These are phyloP conservation scores for cat (Felis catus) DNA, from an alignment of 2,113 vertebrate genomes.

Conservation along the genomic window F.catus_Fca126_mat1.0 CM031419.1:161786001-161786500, in stretches of 20 bases:
- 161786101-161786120: constrained; percentile 82
- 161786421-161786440: constrained; percentile 66
- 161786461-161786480: constrained; percentile 76
- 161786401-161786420: constrained; percentile 73
- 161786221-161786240: constrained; percentile 84
- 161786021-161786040: constrained; percentile 48
- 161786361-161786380: constrained; percentile 82
- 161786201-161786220: constrained; percentile 79
- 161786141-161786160: constrained; percentile 78
- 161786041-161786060: constrained; percentile 67
- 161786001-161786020: constrained; percentile 50
- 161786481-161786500: constrained; percentile 78
- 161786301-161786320: constrained; percentile 82
- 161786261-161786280: constrained; percentile 82
- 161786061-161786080: constrained; percentile 72
- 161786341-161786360: constrained; percentile 79
- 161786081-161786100: constrained; percentile 78
- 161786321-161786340: constrained; percentile 81
- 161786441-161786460: constrained; percentile 80
- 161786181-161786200: constrained; percentile 81
- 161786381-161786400: constrained; percentile 70
- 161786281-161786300: constrained; percentile 78
- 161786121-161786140: constrained; percentile 78
- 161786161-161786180: constrained; percentile 84
- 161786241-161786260: constrained; percentile 82